Evolutionary conservation across 2,888 invertebrate genomes (phyloP).

Genomic region (Gastracanthus pulcherrimus): DNA sequence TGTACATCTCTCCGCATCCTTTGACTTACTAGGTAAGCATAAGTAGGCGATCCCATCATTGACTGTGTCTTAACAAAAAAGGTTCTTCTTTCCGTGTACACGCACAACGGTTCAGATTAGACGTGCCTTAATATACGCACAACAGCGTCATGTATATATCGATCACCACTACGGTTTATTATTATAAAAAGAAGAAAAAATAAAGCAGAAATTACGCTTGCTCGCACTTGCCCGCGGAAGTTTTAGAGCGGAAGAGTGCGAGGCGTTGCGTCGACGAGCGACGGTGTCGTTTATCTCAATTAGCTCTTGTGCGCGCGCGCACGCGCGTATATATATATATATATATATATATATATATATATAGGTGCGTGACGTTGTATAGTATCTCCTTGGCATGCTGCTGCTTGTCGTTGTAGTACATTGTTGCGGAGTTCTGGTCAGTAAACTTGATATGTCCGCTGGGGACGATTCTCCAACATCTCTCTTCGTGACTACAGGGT

Average conservation of each 20-base stretch:
- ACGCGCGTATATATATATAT: no score
- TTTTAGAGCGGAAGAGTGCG: conserved; percentile 33
- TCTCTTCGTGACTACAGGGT: background rate
- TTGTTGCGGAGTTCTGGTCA: background rate
- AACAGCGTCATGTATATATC: background rate
- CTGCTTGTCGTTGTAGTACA: background rate
- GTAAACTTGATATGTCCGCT: background rate
- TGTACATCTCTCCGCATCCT: no score
- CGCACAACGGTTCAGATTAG: background rate
- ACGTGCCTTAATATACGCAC: background rate
- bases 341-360: background rate
- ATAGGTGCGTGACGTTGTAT: background rate
- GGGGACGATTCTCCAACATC: background rate
- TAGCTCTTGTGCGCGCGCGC: conserved; percentile 12
- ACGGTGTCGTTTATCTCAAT: conserved; percentile 24
- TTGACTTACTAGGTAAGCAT: no score
- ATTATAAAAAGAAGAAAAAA: conserved; percentile 3
- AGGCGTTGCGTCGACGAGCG: background rate
- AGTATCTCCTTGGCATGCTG: background rate
- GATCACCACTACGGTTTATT: background rate
- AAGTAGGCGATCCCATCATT: no score
- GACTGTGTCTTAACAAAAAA: no score
- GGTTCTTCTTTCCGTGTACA: no score
- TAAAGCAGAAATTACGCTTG: conserved; percentile 18
- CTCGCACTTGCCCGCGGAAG: conserved; percentile 4